Base-by-base conservation (phyloP, 2,888 invertebrate genomes). In the Xiphydria camelus region DNA sequence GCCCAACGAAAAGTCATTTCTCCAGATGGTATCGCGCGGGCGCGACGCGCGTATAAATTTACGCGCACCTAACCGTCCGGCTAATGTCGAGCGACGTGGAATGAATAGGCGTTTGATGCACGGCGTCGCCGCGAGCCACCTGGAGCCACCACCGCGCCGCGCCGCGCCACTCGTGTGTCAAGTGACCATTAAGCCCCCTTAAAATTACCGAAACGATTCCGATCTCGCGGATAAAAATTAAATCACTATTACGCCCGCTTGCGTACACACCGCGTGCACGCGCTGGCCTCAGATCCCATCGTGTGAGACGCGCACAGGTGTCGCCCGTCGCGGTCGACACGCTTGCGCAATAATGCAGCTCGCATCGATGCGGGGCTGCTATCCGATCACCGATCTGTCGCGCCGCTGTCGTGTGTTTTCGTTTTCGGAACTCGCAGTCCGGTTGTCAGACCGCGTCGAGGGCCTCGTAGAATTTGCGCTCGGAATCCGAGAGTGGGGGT, bases 281-380 rank as follows among this genome's bases (percentile, higher is more conserved):
- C n/a, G n/a, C n/a, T n/a, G n/a, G n/a, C 18, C 12, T 18, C 18
- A 34, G 34, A 34, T 34, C 15, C 9, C 17, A 34, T 34, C 34
- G 61, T 62, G 69, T 68, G 70, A 64, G 66, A 70, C 59, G 51
- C 49, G 54, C 53, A 63, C 70, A 70, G 70, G 70, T 70, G 69
- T 66, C 54, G 51, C 45, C n/a, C n/a, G n/a, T n/a, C n/a, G n/a
- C n/a, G n/a, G n/a, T n/a, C n/a, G n/a, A n/a, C n/a, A n/a, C n/a
- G n/a, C n/a, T n/a, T n/a, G n/a, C n/a, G n/a, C n/a, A n/a, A n/a
- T n/a, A n/a, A n/a, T n/a, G n/a, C n/a, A n/a, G n/a, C 55, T 58
- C 57, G 56, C 58, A 56, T 51, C 44, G 50, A 29, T 51, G 47
- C 36, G 21, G 10, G 4, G n/a, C 29, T 41, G 29, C 49, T 59